phyloP scores from a whole-genome alignment of 2,888 invertebrate species.

The Nymphalis polychloros region DNA sequence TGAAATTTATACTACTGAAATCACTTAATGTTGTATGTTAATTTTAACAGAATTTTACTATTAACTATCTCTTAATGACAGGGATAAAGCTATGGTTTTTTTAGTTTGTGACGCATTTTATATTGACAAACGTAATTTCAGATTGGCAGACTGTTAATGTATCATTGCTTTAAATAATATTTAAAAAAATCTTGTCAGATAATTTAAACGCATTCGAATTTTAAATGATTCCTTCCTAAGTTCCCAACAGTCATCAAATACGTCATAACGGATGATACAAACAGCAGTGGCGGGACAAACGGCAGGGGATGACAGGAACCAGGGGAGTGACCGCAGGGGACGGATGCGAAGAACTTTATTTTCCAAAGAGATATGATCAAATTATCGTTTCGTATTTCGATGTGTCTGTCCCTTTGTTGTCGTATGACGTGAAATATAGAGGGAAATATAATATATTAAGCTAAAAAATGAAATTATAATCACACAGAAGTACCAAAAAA shows the following conservation, averaged over 20 bases:
- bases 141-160: no score
- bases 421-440: slow-evolving; percentile 1
- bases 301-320: slow-evolving; percentile 1
- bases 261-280: slow-evolving; percentile 12
- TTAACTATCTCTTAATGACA: no score
- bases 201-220: background rate
- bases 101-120: no score
- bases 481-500: no score
- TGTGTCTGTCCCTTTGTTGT: slow-evolving; percentile 6
- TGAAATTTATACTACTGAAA: no score
- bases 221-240: background rate
- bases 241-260: background rate
- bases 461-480: no score
- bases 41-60: no score
- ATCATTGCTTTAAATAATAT: no score
- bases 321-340: slow-evolving; percentile 26
- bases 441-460: no score
- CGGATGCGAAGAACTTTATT: slow-evolving; percentile 19
- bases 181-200: background rate
- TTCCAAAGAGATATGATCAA: slow-evolving; percentile 12
- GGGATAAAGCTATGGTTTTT: no score
- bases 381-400: slow-evolving; percentile 18
- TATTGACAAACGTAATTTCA: no score
- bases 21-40: no score
- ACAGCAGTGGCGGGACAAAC: slow-evolving; percentile 5